Conservation (phyloP, 2,797 vertebrate species). For the Lagodon rhomboides region DNA sequence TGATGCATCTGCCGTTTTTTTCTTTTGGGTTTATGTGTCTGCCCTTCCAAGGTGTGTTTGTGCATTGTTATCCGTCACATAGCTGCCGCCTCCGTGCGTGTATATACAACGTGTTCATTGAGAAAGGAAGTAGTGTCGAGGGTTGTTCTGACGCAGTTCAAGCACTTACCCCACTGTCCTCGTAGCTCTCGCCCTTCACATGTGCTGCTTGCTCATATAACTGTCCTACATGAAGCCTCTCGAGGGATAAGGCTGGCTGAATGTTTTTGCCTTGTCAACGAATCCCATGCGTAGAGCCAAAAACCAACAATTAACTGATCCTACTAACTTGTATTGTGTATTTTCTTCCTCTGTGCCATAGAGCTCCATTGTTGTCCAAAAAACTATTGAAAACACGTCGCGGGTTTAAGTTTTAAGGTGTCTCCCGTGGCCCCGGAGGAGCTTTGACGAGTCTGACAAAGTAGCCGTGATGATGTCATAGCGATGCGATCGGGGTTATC, state of each 20-base stretch:
- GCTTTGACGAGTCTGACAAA: neutral
- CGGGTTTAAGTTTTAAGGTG: neutral
- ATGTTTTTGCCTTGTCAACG: constrained; percentile 24
- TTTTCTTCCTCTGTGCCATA: neutral
- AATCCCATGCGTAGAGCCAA: neutral
- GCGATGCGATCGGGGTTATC: neutral
- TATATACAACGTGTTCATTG: constrained; percentile 44
- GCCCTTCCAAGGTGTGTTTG: constrained; percentile 45
- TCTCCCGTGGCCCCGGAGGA: neutral
- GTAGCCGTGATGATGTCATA: neutral
- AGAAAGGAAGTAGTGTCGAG: constrained; percentile 57
- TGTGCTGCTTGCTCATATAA: constrained; percentile 28
- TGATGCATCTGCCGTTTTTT: constrained; percentile 40
- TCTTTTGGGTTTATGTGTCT: constrained; percentile 13
- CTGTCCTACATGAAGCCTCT: constrained; percentile 43
- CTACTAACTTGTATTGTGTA: neutral
- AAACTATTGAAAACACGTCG: neutral
- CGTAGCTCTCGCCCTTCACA: constrained; percentile 11
- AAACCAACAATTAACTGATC: neutral
- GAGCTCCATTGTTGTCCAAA: neutral
- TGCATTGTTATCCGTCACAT: constrained; percentile 39
- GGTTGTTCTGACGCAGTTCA: constrained; percentile 38
- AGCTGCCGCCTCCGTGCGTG: constrained; percentile 55
- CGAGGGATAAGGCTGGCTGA: neutral
- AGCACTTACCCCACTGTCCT: constrained; percentile 22